Percentiles rank a stretch among this genome's conserved stretches.
Evolutionary conservation across 2,113 vertebrate species (phyloP).

Genomic region (Burhinus oedicnemus): DNA sequence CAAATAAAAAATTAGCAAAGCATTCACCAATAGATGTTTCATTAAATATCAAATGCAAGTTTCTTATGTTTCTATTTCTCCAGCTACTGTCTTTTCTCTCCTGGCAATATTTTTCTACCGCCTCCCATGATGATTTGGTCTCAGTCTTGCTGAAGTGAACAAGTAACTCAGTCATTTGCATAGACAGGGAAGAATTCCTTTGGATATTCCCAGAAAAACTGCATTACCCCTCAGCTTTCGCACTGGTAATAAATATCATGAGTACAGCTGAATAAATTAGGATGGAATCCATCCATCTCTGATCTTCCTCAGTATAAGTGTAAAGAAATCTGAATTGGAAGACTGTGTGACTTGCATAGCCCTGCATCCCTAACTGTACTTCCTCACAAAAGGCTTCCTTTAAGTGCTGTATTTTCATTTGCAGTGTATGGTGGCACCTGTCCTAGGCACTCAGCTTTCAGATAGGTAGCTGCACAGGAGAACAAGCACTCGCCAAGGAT

Average conservation of each 20-base stretch:
- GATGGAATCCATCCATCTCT: not conserved
- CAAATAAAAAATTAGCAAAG: not conserved
- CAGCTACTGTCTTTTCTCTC: not conserved
- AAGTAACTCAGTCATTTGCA: not conserved
- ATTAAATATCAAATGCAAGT: not conserved
- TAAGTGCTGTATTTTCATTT: not conserved
- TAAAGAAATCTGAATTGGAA: not conserved
- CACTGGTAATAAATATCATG: not conserved
- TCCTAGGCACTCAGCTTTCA: not conserved
- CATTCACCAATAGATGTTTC: not conserved
- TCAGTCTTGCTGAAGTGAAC: not conserved
- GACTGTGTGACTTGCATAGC: not conserved
- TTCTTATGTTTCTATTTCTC: not conserved
- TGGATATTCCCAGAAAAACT: not conserved
- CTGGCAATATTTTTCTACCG: not conserved
- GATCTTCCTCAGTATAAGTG: not conserved
- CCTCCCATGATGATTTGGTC: not conserved
- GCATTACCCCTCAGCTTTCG: not conserved
- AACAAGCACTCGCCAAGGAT: not conserved
- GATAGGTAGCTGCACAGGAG: not conserved
- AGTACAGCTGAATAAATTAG: not conserved
- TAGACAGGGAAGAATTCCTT: not conserved
- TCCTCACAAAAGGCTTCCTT: not conserved
- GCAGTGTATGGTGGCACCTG: not conserved
- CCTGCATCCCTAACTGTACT: not conserved